A percentile compares a stretch with the other conserved stretches of the same genome.
Evolutionary conservation across 2,888 invertebrate species (phyloP).

Genomic region (Eueremaeus valkanovi): DNA sequence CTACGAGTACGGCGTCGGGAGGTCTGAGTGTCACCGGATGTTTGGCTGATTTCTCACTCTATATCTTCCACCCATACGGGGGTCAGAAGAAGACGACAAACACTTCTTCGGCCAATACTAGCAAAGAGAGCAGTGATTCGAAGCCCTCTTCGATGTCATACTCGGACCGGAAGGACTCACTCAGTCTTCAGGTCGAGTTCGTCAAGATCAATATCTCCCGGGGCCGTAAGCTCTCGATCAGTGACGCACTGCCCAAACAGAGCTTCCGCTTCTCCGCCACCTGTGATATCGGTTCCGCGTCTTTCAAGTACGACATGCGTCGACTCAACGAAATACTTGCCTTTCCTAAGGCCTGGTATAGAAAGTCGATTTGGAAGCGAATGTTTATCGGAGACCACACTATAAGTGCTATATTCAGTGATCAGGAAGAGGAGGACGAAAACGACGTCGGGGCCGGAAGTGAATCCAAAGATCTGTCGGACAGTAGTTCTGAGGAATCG

Average conservation of each 20-base stretch:
- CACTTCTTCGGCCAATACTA: background rate
- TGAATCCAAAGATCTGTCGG: slow-evolving; percentile 3
- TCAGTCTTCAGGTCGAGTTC: slow-evolving; percentile 94
- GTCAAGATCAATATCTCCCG: slow-evolving; percentile 91
- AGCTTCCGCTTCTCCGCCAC: slow-evolving; percentile 62
- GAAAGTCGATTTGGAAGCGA: slow-evolving; percentile 83
- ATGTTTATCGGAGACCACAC: slow-evolving; percentile 88
- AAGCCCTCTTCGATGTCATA: slow-evolving; percentile 9
- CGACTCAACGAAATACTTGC: slow-evolving; percentile 92
- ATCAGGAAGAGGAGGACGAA: slow-evolving; percentile 23
- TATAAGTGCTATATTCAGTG: slow-evolving; percentile 39
- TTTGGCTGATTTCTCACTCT: slow-evolving; percentile 92
- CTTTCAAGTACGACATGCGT: slow-evolving; percentile 98
- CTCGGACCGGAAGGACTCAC: slow-evolving; percentile 81
- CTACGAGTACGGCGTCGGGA: slow-evolving; percentile 57
- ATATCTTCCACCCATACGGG: slow-evolving; percentile 97
- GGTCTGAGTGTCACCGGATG: slow-evolving; percentile 92
- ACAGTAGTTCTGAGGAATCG: slow-evolving; percentile 16
- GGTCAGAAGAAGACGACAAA: slow-evolving; percentile 64
- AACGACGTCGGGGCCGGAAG: background rate
- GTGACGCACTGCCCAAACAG: slow-evolving; percentile 35
- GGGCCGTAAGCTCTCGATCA: slow-evolving; percentile 78
- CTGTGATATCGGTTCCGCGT: slow-evolving; percentile 89
- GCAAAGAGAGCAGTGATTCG: background rate
- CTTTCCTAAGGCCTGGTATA: slow-evolving; percentile 98